A percentile compares a stretch with the other conserved stretches of the same genome.
Conservation (phyloP, 2,888 invertebrate genomes). For the Siphonodentalium dalli region DNA sequence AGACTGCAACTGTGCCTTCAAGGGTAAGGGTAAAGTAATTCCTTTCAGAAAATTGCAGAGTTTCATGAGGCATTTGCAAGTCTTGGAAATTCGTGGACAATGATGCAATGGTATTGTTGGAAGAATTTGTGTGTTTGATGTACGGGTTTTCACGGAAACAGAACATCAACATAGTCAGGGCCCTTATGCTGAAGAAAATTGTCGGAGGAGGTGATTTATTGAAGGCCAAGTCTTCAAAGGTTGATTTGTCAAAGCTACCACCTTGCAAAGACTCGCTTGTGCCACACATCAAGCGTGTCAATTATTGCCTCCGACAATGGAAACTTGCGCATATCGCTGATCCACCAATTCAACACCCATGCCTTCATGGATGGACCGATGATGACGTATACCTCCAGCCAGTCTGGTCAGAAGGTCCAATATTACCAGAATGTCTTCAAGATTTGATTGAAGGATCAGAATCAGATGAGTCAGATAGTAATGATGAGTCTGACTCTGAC, state of each 20-base stretch:
- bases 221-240: slow-evolving; percentile 19
- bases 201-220: slow-evolving; percentile 21
- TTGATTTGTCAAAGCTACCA: slow-evolving; percentile 20
- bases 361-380: no score
- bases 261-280: slow-evolving; percentile 12
- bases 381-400: no score
- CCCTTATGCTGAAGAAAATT: slow-evolving; percentile 12
- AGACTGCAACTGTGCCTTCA: slow-evolving; percentile 19
- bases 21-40: slow-evolving; percentile 20
- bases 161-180: slow-evolving; percentile 7
- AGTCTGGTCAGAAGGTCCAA: no score
- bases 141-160: slow-evolving; percentile 5
- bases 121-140: slow-evolving; percentile 14
- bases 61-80: slow-evolving; percentile 1
- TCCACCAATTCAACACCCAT: no score
- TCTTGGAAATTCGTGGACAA: slow-evolving; percentile 11
- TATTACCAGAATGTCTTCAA: no score
- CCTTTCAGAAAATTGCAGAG: slow-evolving; percentile 19
- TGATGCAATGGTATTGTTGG: not conserved
- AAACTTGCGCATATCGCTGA: no score
- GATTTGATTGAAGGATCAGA: no score
- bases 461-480: no score
- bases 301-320: no score
- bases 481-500: no score
- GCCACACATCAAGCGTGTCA: no score